Evolutionary conservation across 2,113 vertebrate genomes (phyloP), one percentile per base, ranked within the genome.

Genomic region (Pogonocichla stellata): DNA sequence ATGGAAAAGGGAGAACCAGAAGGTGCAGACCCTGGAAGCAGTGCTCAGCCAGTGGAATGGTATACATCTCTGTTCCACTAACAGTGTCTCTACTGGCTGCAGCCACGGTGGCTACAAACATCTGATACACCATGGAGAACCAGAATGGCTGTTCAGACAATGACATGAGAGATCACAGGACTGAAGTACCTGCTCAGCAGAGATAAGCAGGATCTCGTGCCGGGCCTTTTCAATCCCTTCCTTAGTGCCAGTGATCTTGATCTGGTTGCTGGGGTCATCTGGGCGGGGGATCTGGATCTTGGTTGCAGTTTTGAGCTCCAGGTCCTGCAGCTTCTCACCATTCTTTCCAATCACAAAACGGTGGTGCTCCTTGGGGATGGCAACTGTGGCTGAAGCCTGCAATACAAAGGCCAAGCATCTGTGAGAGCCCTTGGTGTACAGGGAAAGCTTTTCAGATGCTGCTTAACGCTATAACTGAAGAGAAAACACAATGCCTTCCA

Each of bases 231-330:
- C 99, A 73, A 99, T 98, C 96, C 99, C 99, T 96, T 99, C 99
- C 96, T 99, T 99, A 85, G 99, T 99, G 94, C 99, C 99, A 69
- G 99, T 99, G 98, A 99, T 99, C 98, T 99, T 99, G 97, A 99
- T 99, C 97, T 98, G 99, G 97, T 99, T 99, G 98, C 99, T 99
- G 98, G 98, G 96, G 97, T 99, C 99, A 29, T 99, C 99, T 4
- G 99, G 99, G 97, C 99, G 98, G 84, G 99, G 99, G 97, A 99
- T 99, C 98, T 99, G 99, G 98, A 99, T 99, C 98, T 99, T 99
- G 95, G 99, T 99, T 97, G 99, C 99, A 71, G 99, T 99, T 98
- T 99, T 99, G 66, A 99, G 98, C 97, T 99, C 99, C 23, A 99
- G 97, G 97, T 99, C 99, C 98, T 99, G 99, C 86, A 99, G 98